Conservation (phyloP, 2,113 vertebrate species). For the Stegostoma tigrinum region DNA sequence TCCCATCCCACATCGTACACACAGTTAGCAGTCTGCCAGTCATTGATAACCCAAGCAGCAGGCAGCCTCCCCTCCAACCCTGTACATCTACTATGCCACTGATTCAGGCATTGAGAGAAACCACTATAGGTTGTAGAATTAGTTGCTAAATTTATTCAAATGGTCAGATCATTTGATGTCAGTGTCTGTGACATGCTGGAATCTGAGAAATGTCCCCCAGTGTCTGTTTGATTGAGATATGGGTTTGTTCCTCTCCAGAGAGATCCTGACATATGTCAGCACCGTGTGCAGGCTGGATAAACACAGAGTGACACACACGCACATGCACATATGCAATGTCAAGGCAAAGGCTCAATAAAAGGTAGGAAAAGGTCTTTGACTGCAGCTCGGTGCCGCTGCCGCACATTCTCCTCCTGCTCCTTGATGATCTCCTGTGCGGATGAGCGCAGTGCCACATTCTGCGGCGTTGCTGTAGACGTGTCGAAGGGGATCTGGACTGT, state of each 20-base stretch:
- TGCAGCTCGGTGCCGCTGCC: background rate
- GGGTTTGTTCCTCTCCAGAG: background rate
- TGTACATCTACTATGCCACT: background rate
- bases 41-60: background rate
- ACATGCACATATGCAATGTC: background rate
- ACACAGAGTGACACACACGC: too few relatives aligned
- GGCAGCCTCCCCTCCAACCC: background rate
- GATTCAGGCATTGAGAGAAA: background rate
- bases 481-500: background rate
- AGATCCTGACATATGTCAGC: background rate
- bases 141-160: conserved; percentile 2
- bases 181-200: background rate
- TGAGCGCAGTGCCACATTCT: background rate
- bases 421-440: background rate
- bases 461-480: background rate
- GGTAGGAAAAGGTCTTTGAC: conserved; percentile 24
- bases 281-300: background rate
- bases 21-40: background rate
- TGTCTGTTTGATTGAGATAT: background rate
- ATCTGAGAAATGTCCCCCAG: background rate
- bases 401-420: background rate
- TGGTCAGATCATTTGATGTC: background rate
- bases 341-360: background rate
- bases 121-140: background rate
- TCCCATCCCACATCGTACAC: background rate